Percentiles rank a stretch among this genome's conserved stretches.
Evolutionary conservation across 1,140 invertebrate species (phyloP).

Genomic region (Zaprionus gabonicus): DNA sequence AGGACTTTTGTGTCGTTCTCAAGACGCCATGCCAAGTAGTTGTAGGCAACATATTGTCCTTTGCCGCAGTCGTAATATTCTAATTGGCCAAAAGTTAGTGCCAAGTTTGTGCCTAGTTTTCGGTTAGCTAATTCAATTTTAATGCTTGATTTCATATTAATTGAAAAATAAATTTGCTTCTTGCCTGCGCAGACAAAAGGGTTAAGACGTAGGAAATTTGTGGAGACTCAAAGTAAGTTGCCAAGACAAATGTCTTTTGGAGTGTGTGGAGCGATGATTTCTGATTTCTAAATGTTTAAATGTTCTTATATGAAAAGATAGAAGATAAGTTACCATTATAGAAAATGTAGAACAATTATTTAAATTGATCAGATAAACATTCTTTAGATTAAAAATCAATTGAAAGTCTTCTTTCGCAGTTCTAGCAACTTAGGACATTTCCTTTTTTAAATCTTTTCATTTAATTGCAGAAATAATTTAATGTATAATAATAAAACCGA

Average conservation of each 20-base stretch:
- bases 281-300: background rate
- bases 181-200: conserved; percentile 20
- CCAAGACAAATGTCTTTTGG: background rate
- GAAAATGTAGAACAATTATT: too few species aligned
- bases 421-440: too few species aligned
- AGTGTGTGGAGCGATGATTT: background rate
- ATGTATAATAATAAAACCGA: too few species aligned
- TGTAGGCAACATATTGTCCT: conserved; percentile 77
- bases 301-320: too few species aligned
- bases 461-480: too few species aligned
- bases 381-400: too few species aligned
- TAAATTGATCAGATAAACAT: too few species aligned
- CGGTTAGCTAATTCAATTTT: conserved; percentile 83
- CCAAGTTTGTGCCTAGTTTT: conserved; percentile 72
- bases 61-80: conserved; percentile 58
- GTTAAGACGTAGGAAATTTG: background rate
- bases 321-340: too few species aligned
- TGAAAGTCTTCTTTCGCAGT: too few species aligned
- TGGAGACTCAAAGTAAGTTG: background rate
- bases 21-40: conserved; percentile 30
- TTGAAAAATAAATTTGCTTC: conserved; percentile 71
- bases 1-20: conserved; percentile 43
- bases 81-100: conserved; percentile 76
- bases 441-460: too few species aligned
- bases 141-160: conserved; percentile 84